Base-by-base conservation (phyloP, 2,113 vertebrate genomes). In the Dissostichus mawsoni region DNA sequence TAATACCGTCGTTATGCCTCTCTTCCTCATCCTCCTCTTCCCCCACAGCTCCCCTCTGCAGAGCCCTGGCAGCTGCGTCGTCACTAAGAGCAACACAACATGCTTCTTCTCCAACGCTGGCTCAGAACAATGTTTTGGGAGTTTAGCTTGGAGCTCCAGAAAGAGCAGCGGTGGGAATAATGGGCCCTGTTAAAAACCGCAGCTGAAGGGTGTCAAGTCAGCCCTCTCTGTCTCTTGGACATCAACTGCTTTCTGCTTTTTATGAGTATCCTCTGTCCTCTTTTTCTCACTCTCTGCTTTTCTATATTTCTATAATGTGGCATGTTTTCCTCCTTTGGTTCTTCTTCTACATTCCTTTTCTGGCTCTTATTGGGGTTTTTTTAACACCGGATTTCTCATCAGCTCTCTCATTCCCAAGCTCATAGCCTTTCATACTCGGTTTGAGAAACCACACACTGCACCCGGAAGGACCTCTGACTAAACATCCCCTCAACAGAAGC, bases 391-490 rank as follows among this genome's bases (percentile, higher is more conserved):
- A 75, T 79, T 79, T 80, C 70, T 75, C 67, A 48, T 16, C 23
- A 72, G 23, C 52, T 61, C 70, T 76, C 63, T 55, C 62, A 67
- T 74, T 79, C 75, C 80, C 65, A 57, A 75, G 69, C 80, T 83
- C 85, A 91, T 77, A 75, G 83, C 72, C 63, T 82, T 51, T 90
- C 89, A 92, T 93, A 87, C 90, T 79, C n/a, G 64, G 84, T 87
- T 82, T 69, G 81, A 86, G 61, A 81, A 87, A 82, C 75, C 70
- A 74, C 23, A 2, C 69, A 53, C 74, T 72, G 70, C 76, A 83
- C 70, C 78, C 82, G 74, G 72, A 88, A 85, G 74, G 72, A 89
- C 63, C 79, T 82, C 87, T 56, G 87, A 87, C 78, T 78, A 81
- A 87, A 74, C 86, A 76, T 56, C 86, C 73, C 74, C 82, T 89